Evolutionary conservation across 2,113 vertebrate genomes (phyloP).

Genomic region (Sinocyclocheilus rhinocerous): DNA sequence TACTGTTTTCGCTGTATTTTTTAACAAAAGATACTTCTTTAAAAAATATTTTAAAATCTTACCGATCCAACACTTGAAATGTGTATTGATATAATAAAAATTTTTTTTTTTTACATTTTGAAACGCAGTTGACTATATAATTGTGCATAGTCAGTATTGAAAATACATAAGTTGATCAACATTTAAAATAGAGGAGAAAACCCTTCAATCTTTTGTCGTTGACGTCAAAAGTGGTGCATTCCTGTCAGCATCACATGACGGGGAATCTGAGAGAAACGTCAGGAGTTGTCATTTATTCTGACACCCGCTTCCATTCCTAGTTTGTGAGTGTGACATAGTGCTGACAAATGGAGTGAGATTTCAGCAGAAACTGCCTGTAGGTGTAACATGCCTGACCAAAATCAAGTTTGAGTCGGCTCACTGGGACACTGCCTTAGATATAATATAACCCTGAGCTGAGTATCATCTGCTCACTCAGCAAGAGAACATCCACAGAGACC

Average conservation of each 20-base stretch:
- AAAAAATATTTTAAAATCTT: no score
- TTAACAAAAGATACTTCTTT: no score
- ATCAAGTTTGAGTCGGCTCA: neutral
- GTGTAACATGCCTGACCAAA: neutral
- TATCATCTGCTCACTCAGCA: neutral
- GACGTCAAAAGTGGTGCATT: neutral
- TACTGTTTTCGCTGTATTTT: neutral
- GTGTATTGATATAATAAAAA: no score
- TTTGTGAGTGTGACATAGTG: neutral
- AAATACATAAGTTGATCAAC: no score
- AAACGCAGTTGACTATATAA: no score
- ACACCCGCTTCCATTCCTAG: no score
- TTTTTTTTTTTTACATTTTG: no score
- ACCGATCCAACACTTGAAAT: no score
- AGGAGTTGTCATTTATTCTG: no score
- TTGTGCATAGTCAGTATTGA: no score
- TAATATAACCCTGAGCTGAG: neutral
- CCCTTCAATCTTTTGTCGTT: neutral
- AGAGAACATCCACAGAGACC: slow-evolving; percentile 10
- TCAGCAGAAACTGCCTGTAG: neutral
- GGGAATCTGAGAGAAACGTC: no score
- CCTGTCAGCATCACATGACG: neutral
- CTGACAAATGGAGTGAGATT: neutral
- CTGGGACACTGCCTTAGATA: neutral
- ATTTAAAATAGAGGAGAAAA: neutral